Evolutionary conservation across 2,113 vertebrate genomes (phyloP), one percentile per base, ranked within the genome.

Genomic region (Carettochelys insculpta): DNA sequence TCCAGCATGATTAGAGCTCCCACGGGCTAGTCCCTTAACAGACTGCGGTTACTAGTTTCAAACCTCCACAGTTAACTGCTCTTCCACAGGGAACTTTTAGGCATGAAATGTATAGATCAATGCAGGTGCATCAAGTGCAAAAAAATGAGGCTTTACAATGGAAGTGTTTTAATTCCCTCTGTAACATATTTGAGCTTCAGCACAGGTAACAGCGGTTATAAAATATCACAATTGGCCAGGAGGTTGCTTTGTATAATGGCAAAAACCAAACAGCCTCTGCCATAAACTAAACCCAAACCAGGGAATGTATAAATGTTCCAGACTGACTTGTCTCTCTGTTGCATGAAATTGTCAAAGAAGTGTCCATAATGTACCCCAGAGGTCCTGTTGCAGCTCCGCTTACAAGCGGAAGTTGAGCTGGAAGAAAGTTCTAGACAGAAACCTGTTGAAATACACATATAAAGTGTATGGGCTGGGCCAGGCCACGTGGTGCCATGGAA

Each of bases 1-100:
- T 53, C 73, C 50, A 16, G 34, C 65, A 79, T 91, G 92, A 93
- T 12, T 83, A 88, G 51, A 45, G 47, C 50, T 89, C 85, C 19
- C 75, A 41, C 54, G n/a, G 11, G 3, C 45, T n/a, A 34, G 51
- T 19, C 54, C 56, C 82, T 79, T 73, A 86, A 54, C 34, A 80
- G 34, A 87, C 29, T 20, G 8, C 11, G 11, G 77, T 84, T 82
- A 75, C 19, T 25, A 2, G 34, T 52, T 88, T 85, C 83, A 84
- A 58, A 78, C 43, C 50, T 75, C 51, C 75, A 22, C 3, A 86
- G 86, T 13, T 5, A 78, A 78, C 43, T 82, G 80, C 43, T 87
- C 80, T 95, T 92, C 87, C 85, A 89, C 22, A 3, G 75, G 87
- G 92, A 91, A 43, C 85, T 90, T 83, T 86, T 68, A 81, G 78